phyloP scores from a whole-genome alignment of 1,140 invertebrate genomes.

The Orchesella cincta region DNA sequence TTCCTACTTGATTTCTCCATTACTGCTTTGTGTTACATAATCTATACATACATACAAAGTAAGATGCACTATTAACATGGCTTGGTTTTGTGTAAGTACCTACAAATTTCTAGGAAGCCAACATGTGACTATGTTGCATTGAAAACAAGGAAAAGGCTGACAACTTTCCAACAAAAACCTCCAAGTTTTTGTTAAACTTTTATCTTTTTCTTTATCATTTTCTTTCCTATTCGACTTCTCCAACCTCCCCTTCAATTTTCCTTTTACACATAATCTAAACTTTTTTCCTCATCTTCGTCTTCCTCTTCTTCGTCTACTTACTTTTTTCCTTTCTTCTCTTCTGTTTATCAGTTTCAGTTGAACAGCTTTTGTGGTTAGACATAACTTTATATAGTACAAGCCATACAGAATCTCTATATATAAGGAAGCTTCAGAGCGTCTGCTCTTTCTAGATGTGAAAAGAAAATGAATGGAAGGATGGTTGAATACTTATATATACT shows the following conservation, averaged over 20 bases:
- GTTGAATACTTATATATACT: no score
- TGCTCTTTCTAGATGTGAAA: no score
- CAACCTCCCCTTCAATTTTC: background rate
- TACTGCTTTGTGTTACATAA: background rate
- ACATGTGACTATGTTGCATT: background rate
- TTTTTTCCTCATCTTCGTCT: constrained; percentile 7
- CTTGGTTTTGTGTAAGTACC: background rate
- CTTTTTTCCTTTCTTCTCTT: background rate
- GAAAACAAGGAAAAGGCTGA: background rate
- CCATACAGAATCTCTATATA: background rate
- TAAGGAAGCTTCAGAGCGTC: no score
- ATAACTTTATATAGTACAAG: no score
- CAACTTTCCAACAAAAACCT: background rate
- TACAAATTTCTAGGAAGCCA: no score
- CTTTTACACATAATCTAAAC: constrained; percentile 14
- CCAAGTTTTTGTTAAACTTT: background rate
- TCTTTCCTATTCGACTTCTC: no score
- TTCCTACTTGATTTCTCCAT: no score
- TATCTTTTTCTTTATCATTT: background rate
- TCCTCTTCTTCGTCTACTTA: background rate
- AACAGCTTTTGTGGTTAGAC: constrained; percentile 20
- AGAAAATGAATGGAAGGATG: no score
- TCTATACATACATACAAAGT: background rate
- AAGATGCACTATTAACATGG: no score
- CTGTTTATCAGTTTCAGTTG: constrained; percentile 16